These are phyloP conservation scores for Muschampia plurimacula DNA, from an alignment of 2,888 invertebrate species.

Conservation along the genomic window DNA sequence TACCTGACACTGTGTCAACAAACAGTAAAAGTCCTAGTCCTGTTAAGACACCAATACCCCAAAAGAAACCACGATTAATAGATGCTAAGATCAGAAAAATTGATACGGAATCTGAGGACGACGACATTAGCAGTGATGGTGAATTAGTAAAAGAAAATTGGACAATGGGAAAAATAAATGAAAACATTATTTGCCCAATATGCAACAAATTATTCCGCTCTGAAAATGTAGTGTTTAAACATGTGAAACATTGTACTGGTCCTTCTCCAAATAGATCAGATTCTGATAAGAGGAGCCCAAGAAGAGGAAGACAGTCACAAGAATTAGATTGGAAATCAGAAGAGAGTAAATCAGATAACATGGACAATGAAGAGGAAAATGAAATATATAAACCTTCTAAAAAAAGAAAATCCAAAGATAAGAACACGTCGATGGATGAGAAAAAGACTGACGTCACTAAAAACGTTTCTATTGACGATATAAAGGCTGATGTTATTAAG, in stretches of 20 bases:
- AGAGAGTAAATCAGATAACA: constrained; percentile 61
- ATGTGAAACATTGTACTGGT: constrained; percentile 82
- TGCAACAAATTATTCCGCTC: constrained; percentile 80
- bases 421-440: constrained; percentile 50
- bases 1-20: constrained; percentile 57
- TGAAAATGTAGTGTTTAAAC: constrained; percentile 82
- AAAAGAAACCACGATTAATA: constrained; percentile 70
- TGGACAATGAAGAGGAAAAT: constrained; percentile 55
- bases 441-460: constrained; percentile 64
- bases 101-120: constrained; percentile 61
- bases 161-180: constrained; percentile 84
- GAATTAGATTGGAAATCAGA: constrained; percentile 64
- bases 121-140: constrained; percentile 57
- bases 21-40: constrained; percentile 47
- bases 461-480: constrained; percentile 49
- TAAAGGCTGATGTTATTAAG: constrained; percentile 56
- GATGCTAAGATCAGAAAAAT: constrained; percentile 60
- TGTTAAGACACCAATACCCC: constrained; percentile 61
- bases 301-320: constrained; percentile 60
- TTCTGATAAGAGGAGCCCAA: constrained; percentile 68
- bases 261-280: constrained; percentile 78
- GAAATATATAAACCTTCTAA: constrained; percentile 56
- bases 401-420: constrained; percentile 65
- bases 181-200: constrained; percentile 81
- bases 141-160: constrained; percentile 75